Base-by-base conservation (phyloP, 2,888 invertebrate species). In the Ellobium chinense region DNA sequence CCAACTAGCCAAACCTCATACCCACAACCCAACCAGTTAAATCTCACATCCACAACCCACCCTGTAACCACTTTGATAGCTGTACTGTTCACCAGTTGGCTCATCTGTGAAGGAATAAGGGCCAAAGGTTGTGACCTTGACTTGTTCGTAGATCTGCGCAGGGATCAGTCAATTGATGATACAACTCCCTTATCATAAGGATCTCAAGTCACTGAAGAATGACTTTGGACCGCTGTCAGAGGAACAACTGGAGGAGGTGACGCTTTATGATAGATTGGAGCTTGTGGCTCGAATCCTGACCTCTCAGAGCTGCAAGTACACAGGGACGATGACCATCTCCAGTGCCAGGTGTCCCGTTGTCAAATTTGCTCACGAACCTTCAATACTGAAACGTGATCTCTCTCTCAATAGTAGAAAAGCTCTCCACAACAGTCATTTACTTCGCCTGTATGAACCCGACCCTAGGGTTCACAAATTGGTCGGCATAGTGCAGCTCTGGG, bases 61-160 rank as follows among this genome's bases (percentile, higher is more conserved):
- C n/a, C n/a, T n/a, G n/a, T n/a, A n/a, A n/a, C n/a, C n/a, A n/a
- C 1, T 54, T 7, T 18, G 2, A 83, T 91, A 91, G 85, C 24
- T 90, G 90, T 77, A 84, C 86, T 7, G 86, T 91, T 12, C 85
- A 89, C 72, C 88, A 88, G 86, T 92, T 89, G 92, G 91, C 1
- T 92, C 92, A 1, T 91, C 91, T n/a, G 89, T 90, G n/a, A 91
- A 90, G 87, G 91, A 91, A 24, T 90, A 90, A 84, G 91, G 18
- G 83, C 88, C 34, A 86, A 86, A 72, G 91, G 91, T 21, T 90
- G 91, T 87, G 92, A 92, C 84, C 89, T 91, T 87, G 92, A 92
- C 82, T 81, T 91, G 2, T 91, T 88, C 65, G 83, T 92, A 5
- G 90, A 91, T 60, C 81, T 91, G 24, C 78, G 68, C 24, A 29